A percentile compares a stretch with the other conserved stretches of the same genome.
These are phyloP conservation scores for Neogobius melanostomus DNA, from an alignment of 2,113 vertebrate genomes.

Conservation along the genomic window DNA sequence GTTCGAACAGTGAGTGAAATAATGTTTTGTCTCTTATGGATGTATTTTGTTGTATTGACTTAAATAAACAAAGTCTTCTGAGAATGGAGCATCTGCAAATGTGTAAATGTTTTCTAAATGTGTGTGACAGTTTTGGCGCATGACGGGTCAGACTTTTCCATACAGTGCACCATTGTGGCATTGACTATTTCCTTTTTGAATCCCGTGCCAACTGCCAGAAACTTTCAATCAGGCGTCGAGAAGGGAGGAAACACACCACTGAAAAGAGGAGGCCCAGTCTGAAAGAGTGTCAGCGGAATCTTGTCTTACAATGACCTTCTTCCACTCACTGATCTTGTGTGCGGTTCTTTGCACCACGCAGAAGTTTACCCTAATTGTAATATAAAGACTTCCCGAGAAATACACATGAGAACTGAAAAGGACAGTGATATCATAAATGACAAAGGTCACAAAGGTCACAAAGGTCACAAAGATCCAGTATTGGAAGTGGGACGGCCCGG, in stretches of 20 bases:
- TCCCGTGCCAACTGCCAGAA: slow-evolving; percentile 1
- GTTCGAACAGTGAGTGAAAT: neutral
- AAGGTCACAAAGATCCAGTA: neutral
- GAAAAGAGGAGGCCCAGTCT: slow-evolving; percentile 1
- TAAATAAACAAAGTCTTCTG: neutral
- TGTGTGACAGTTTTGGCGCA: neutral
- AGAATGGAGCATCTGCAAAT: neutral
- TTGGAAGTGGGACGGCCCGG: slow-evolving; percentile 31
- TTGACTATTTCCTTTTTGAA: slow-evolving; percentile 4
- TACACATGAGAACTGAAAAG: neutral
- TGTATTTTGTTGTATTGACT: neutral
- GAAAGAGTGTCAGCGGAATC: slow-evolving; percentile 1
- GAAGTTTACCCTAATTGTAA: no score
- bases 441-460: neutral
- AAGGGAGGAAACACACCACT: neutral
- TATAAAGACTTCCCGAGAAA: neutral
- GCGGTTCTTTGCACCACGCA: no score
- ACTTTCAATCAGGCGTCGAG: neutral
- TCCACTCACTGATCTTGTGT: neutral
- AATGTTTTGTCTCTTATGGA: neutral
- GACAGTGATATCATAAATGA: neutral
- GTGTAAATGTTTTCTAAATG: neutral
- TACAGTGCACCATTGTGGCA: neutral
- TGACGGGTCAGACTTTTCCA: slow-evolving; percentile 2
- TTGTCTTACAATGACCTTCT: slow-evolving; percentile 4